Evolutionary conservation across 1,140 invertebrate genomes (phyloP), one percentile per base, ranked within the genome.

Genomic region (Sarcophaga peregrina): DNA sequence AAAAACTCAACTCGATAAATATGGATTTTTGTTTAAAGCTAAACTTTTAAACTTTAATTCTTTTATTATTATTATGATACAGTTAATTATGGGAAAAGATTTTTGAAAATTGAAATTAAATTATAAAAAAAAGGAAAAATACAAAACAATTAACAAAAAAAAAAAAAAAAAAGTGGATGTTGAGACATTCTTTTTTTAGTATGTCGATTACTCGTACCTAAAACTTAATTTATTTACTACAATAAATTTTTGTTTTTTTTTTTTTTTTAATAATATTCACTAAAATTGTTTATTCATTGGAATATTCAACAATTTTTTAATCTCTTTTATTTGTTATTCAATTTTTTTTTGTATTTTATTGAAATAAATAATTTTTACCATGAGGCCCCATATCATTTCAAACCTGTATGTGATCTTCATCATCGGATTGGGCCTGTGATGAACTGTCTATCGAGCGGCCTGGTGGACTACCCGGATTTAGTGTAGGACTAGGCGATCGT

Each of bases 391-490:
- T 17, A 45, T 47, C 11, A 50, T 72, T 58, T 90, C 84, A 90
- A 68, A 90, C 89, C 81, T 90, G 89, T 46, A 90, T 86, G 76
- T 90, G 88, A 82, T 90, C 89, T 83, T 90, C 90, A 47, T 90
- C 89, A 54, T 90, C 89, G 45, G 88, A 90, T 58, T 87, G 87
- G 11, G 86, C 85, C 82, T 86, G 88, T 37, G 87, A 90, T 17
- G 87, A 90, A 52, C 88, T 90, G 74, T 90, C 88, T 20, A 88
- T 86, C 45, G 90, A 90, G 6, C 90, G 85, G 0, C 88, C 89
- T 4, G 89, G 89, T 83, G 90, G 90, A 86, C 89, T 90, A 48
- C 90, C 90, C 72, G 89, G 90, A 83, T 90, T 89, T 9, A 90
- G 75, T 25, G 89, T 90, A 0, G 90, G 90, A 86, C 90, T 90